A percentile compares a stretch with the other conserved stretches of the same genome.
phyloP scores from a whole-genome alignment of 2,888 invertebrate genomes.

The Villa cingulata region DNA sequence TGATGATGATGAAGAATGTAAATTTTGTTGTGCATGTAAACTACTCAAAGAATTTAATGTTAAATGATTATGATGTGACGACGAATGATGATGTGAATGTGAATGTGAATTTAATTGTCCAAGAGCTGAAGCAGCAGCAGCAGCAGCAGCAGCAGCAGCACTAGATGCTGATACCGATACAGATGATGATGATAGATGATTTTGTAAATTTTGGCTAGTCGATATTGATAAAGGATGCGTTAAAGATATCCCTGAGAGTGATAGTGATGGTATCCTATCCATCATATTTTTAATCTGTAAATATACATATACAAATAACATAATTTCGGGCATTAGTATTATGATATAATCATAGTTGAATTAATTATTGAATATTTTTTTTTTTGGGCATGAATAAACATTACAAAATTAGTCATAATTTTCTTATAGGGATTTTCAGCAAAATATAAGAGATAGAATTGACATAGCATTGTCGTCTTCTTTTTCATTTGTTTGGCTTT shows the following conservation, averaged over 20 bases:
- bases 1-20: slow-evolving; percentile 13
- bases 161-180: slow-evolving; percentile 18
- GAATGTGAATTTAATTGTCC: slow-evolving; percentile 16
- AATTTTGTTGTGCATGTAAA: slow-evolving; percentile 18
- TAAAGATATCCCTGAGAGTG: slow-evolving; percentile 35
- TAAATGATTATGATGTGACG: slow-evolving; percentile 25
- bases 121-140: slow-evolving; percentile 17
- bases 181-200: slow-evolving; percentile 29
- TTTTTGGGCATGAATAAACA: too few relatives aligned
- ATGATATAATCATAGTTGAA: too few relatives aligned
- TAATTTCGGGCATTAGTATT: too few relatives aligned
- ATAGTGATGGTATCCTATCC: slow-evolving; percentile 37
- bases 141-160: slow-evolving; percentile 21
- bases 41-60: slow-evolving; percentile 28
- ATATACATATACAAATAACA: too few relatives aligned
- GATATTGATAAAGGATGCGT: slow-evolving; percentile 33
- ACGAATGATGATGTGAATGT: slow-evolving; percentile 20
- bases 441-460: too few relatives aligned
- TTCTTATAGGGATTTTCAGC: too few relatives aligned
- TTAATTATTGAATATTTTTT: too few relatives aligned
- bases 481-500: too few relatives aligned
- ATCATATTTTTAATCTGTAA: slow-evolving; percentile 31
- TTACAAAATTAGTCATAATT: too few relatives aligned
- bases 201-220: slow-evolving; percentile 26
- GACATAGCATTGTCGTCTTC: too few relatives aligned